Evolutionary conservation across 2,113 vertebrate genomes (phyloP).

Genomic region (Recurvirostra avosetta): DNA sequence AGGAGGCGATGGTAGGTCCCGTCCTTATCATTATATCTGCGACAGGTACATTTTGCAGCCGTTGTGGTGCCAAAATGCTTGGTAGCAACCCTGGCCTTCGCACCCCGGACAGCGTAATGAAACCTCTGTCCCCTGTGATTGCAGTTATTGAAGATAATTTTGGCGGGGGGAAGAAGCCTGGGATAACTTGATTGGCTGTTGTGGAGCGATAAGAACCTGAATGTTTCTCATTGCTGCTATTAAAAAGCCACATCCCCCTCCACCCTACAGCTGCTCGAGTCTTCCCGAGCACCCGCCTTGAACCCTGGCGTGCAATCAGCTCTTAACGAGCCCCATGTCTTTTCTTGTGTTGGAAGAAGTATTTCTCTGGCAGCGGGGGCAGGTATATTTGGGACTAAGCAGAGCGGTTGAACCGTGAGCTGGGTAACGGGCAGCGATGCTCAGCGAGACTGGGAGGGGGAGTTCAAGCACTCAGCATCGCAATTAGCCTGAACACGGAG

Average conservation of each 20-base stretch:
- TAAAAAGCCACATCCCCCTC: neutral
- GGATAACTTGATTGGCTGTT: neutral
- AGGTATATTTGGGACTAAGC: neutral
- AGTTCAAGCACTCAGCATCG: neutral
- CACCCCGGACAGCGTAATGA: accelerated
- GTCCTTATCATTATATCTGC: neutral
- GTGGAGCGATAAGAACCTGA: neutral
- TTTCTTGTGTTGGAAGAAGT: accelerated
- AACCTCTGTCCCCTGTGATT: neutral
- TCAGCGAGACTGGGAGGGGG: accelerated
- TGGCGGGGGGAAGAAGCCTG: neutral
- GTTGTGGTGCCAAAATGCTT: neutral
- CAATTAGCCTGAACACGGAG: neutral
- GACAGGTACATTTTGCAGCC: neutral
- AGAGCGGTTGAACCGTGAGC: neutral
- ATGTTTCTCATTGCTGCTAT: neutral
- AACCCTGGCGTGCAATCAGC: neutral
- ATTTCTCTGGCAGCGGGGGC: neutral
- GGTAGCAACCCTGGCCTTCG: neutral
- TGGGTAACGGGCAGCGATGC: neutral
- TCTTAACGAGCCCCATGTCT: neutral
- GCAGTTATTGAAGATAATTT: neutral
- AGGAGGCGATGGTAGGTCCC: neutral
- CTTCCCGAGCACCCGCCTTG: neutral
- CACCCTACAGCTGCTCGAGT: too few species aligned